Evolutionary conservation across 1,140 invertebrate species (phyloP), one percentile per base, ranked within the genome.

Genomic region (Notospermus geniculatus): DNA sequence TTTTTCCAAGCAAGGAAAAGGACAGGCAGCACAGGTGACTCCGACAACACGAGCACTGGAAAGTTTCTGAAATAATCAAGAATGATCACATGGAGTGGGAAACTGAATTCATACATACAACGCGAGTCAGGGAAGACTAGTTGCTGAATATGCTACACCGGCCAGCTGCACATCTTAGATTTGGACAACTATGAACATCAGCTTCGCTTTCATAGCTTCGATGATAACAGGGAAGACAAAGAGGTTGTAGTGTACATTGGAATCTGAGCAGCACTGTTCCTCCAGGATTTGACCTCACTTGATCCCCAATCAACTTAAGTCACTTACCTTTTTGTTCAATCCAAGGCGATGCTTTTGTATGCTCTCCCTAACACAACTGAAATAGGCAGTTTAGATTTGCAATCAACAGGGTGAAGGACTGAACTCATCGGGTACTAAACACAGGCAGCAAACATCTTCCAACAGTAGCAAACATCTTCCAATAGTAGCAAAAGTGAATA

Each of bases 301-400:
- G n/a, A n/a, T n/a, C n/a, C n/a, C n/a, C n/a, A n/a, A n/a, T n/a
- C n/a, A n/a, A n/a, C n/a, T n/a, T n/a, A n/a, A n/a, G n/a, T n/a
- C n/a, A n/a, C 45, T 25, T 55, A 76, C 74, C 70, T 74, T 73
- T 61, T 69, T 74, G 53, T 76, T 76, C 67, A 72, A 68, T 43
- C 74, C 74, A 19, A 69, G 65, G 61, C 63, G 69, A 60, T 76
- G 72, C 53, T 69, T 74, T 36, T 76, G 72, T 62, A 76, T 76
- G 54, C 66, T 69, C 53, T 73, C 67, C 36, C 70, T 59, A 0
- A 76, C 67, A 68, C 65, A 64, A 45, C 74, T 76, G 60, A 17
- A 71, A 70, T 50, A 55, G 32, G 39, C 65, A 64, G 39, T 72
- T 76, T 59, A 17, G 70, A 70, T 50, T 29, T 17, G 39, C 2